Percentiles rank a stretch among this genome's conserved stretches.
phyloP scores from a whole-genome alignment of 2,797 vertebrate genomes.

The Poecilia velifera region DNA sequence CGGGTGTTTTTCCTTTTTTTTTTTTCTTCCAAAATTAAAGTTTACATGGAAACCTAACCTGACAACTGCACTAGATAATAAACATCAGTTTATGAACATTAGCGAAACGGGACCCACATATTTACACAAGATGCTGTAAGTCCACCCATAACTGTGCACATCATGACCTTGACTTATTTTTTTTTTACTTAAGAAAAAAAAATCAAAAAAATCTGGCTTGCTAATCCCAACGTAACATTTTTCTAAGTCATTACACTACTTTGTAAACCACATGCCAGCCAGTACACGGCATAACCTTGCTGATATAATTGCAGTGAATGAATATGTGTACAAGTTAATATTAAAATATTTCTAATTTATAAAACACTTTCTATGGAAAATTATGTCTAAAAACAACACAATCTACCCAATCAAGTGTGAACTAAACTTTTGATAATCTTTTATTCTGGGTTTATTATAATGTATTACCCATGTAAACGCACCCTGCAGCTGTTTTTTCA shows the following conservation, averaged over 20 bases:
- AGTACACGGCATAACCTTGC: background rate
- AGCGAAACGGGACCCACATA: background rate
- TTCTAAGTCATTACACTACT: background rate
- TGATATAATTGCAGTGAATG: background rate
- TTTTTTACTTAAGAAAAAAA: no score
- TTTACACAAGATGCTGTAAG: background rate
- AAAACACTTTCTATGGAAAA: background rate
- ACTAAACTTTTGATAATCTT: background rate
- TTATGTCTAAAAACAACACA: background rate
- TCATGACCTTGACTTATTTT: background rate
- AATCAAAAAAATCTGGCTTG: background rate
- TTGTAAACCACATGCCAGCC: background rate
- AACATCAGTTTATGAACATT: background rate
- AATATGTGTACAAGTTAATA: background rate
- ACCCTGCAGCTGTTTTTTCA: conserved; percentile 28
- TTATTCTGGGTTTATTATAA: conserved; percentile 17
- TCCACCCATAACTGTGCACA: background rate
- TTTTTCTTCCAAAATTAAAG: background rate
- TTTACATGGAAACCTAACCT: background rate
- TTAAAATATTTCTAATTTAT: background rate
- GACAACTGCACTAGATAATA: no score
- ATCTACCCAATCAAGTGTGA: background rate
- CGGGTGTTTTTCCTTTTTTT: background rate
- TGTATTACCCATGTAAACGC: conserved; percentile 29
- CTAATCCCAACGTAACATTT: background rate